Conservation (phyloP, 2,888 invertebrate species). For the Liopterus haemorrhoidalis region DNA sequence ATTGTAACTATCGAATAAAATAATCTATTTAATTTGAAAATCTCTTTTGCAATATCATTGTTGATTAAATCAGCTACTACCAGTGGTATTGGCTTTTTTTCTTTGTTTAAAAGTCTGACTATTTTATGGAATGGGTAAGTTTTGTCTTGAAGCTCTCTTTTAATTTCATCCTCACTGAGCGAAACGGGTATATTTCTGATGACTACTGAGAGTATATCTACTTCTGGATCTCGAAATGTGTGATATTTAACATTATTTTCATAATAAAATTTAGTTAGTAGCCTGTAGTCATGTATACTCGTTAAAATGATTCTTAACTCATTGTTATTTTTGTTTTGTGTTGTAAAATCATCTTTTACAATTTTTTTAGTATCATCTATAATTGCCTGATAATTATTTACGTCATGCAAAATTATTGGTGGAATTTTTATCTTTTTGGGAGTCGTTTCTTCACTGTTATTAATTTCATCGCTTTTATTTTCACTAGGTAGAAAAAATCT, state of each 20-base stretch:
- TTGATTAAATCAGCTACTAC: conserved; percentile 11
- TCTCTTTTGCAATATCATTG: conserved; percentile 12
- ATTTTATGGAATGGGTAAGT: too few species aligned
- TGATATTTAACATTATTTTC: conserved; percentile 3
- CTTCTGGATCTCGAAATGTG: conserved; percentile 3
- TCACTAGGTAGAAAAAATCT: too few species aligned
- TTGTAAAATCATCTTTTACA: conserved; percentile 6
- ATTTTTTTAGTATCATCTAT: conserved; percentile 1
- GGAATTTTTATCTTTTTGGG: too few species aligned
- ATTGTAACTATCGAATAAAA: conserved; percentile 4
- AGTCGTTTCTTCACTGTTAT: too few species aligned
- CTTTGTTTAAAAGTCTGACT: too few species aligned
- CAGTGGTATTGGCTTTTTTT: conserved; percentile 11
- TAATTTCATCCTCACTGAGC: conserved; percentile 4
- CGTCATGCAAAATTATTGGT: not conserved
- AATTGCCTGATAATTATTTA: conserved; percentile 3
- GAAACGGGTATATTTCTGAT: conserved; percentile 3
- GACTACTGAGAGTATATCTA: not conserved
- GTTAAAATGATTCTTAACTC: not conserved
- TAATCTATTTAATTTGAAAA: conserved; percentile 6
- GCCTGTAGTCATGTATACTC: conserved; percentile 3
- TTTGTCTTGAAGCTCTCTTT: conserved; percentile 1
- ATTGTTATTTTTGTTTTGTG: not conserved
- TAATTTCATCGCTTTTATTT: too few species aligned
- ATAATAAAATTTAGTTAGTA: conserved; percentile 1